Evolutionary conservation across 1,140 invertebrate species (phyloP).

Genomic region (Rhagoletis pomonella): DNA sequence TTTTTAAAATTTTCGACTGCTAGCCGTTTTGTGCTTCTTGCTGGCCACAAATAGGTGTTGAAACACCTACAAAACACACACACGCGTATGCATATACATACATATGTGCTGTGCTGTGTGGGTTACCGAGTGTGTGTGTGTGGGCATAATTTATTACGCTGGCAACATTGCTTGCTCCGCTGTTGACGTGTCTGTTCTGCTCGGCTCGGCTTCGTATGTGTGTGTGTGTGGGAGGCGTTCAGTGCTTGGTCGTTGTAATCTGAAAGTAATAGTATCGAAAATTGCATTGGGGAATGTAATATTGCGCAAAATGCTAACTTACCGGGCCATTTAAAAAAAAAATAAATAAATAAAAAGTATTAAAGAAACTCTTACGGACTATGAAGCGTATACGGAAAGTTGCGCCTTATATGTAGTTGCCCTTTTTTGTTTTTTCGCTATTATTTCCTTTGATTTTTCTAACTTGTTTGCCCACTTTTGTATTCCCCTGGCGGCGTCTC

Average conservation of each 20-base stretch:
- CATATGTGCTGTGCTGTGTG: not conserved
- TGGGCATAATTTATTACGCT: conserved; percentile 28
- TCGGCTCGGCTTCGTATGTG: not conserved
- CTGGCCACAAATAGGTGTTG: conserved; percentile 36
- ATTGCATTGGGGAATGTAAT: conserved; percentile 46
- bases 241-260: conserved; percentile 5
- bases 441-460: conserved; percentile 12
- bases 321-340: not conserved
- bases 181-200: conserved; percentile 31
- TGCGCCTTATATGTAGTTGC: not conserved
- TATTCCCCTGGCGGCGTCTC: not conserved
- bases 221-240: not conserved
- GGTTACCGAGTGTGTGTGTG: not conserved
- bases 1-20: conserved; percentile 24
- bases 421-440: not conserved
- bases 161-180: not conserved
- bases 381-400: not conserved
- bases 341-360: not conserved
- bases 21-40: not conserved
- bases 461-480: not conserved
- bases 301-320: conserved; percentile 12
- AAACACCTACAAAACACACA: not conserved
- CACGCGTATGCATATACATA: not conserved
- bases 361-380: not conserved
- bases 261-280: conserved; percentile 51